phyloP scores from a whole-genome alignment of 1,140 invertebrate species.

The Druon quercuslanigerum region DNA sequence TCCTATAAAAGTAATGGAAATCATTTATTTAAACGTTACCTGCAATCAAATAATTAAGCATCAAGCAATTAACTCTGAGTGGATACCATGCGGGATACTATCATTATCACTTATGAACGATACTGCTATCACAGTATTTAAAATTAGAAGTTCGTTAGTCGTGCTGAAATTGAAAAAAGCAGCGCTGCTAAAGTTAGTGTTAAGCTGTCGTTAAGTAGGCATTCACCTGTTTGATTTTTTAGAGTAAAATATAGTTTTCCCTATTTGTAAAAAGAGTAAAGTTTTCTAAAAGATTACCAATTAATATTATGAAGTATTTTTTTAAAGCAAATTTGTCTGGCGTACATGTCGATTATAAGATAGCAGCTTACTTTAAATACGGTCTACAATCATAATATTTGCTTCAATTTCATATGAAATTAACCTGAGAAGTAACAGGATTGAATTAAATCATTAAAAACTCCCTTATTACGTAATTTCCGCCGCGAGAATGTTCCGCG shows the following conservation, averaged over 20 bases:
- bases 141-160: conserved; percentile 18
- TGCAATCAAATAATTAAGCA: conserved; percentile 20
- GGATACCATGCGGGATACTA: not conserved
- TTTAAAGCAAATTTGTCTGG: not conserved
- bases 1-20: not conserved
- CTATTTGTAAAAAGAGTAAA: conserved; percentile 6
- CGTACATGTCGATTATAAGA: not conserved
- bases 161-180: conserved; percentile 21
- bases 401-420: not conserved
- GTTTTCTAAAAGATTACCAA: not conserved
- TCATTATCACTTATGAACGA: conserved; percentile 7
- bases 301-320: no score
- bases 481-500: conserved; percentile 40
- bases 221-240: conserved; percentile 7
- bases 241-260: not conserved
- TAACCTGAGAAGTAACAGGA: not conserved
- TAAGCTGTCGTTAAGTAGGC: not conserved
- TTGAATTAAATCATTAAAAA: conserved; percentile 36
- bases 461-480: conserved; percentile 50
- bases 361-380: not conserved
- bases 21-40: conserved; percentile 7
- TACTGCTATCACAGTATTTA: conserved; percentile 11
- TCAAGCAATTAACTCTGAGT: not conserved
- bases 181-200: not conserved
- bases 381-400: not conserved